phyloP scores from a whole-genome alignment of 2,888 invertebrate species.

The Clusia tigrina region DNA sequence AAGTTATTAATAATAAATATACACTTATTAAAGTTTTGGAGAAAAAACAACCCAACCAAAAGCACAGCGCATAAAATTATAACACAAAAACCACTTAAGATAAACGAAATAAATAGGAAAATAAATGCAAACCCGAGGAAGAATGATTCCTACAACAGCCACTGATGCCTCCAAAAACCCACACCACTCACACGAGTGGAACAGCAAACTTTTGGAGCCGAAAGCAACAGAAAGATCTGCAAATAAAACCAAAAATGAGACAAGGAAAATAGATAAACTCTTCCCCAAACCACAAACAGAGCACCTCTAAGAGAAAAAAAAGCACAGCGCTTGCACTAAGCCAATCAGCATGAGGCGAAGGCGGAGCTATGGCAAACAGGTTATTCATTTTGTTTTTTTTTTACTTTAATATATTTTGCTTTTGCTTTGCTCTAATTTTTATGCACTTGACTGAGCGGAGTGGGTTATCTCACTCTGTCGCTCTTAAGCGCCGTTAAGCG shows the following conservation, averaged over 20 bases:
- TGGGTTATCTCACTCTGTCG: constrained; percentile 61
- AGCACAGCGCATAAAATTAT: constrained; percentile 28
- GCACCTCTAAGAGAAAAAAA: not conserved
- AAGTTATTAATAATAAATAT: too few species aligned
- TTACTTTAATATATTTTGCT: constrained; percentile 30
- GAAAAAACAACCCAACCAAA: constrained; percentile 16
- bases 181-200: constrained; percentile 3
- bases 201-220: not conserved
- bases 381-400: constrained; percentile 49
- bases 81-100: constrained; percentile 39
- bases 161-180: constrained; percentile 18
- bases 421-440: constrained; percentile 48
- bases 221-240: not conserved
- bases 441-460: constrained; percentile 29
- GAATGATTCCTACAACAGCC: constrained; percentile 22
- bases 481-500: constrained; percentile 35
- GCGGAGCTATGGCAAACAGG: constrained; percentile 60
- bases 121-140: constrained; percentile 33
- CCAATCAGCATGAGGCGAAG: constrained; percentile 58
- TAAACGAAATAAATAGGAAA: constrained; percentile 41
- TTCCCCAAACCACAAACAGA: constrained; percentile 1
- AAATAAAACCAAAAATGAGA: not conserved
- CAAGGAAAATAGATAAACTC: constrained; percentile 7
- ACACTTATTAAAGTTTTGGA: too few species aligned
- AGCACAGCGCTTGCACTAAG: constrained; percentile 48